Evolutionary conservation across 2,888 invertebrate species (phyloP).

Genomic region (Caenorhabditis sp.): DNA sequence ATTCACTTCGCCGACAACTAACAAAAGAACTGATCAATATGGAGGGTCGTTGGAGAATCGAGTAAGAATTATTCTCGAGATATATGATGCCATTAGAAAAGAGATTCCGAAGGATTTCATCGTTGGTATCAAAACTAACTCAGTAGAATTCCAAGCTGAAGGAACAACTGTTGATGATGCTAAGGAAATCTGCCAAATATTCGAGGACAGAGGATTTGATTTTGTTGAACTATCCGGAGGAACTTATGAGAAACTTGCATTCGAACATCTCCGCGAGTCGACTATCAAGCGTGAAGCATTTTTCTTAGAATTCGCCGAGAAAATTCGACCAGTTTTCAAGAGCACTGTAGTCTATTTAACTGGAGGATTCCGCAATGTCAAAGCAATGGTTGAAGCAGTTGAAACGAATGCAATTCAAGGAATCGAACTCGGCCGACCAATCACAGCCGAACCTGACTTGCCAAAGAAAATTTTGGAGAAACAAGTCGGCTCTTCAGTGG

Average conservation of each 20-base stretch:
- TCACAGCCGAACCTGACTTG: conserved; percentile 56
- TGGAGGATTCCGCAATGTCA: too few species aligned
- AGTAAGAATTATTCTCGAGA: conserved; percentile 52
- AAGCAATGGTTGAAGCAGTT: conserved; percentile 52
- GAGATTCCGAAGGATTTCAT: conserved; percentile 53
- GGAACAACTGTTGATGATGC: conserved; percentile 54
- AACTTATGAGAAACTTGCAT: conserved; percentile 54
- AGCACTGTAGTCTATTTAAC: conserved; percentile 46
- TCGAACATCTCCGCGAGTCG: conserved; percentile 50
- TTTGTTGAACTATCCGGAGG: conserved; percentile 65
- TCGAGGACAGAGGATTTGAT: conserved; percentile 51
- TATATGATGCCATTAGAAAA: conserved; percentile 56
- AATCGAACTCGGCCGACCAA: conserved; percentile 50
- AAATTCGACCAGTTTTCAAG: conserved; percentile 48
- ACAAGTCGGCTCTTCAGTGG: conserved; percentile 24
- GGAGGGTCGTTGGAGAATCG: conserved; percentile 54
- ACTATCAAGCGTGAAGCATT: conserved; percentile 58
- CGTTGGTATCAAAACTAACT: too few species aligned
- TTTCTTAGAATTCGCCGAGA: conserved; percentile 53
- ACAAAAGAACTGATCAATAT: too few species aligned
- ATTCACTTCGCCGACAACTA: too few species aligned
- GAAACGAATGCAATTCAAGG: conserved; percentile 46
- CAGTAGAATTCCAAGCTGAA: conserved; percentile 57
- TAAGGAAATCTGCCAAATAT: conserved; percentile 27
- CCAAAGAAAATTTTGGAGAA: conserved; percentile 52